Conservation (phyloP, 1,140 invertebrate species). For the Formica exsecta region DNA sequence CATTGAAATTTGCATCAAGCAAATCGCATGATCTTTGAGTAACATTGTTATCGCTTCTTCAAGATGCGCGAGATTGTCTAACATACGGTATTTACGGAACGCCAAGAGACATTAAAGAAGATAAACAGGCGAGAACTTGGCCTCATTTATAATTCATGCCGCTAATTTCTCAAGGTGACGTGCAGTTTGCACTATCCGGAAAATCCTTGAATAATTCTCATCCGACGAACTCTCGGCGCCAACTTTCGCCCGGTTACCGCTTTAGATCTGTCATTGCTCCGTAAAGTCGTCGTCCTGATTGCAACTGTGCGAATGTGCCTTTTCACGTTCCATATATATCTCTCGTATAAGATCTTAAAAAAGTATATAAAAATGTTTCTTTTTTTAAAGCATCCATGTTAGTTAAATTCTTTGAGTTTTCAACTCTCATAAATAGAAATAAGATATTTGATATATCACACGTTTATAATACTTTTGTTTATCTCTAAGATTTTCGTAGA, state of each 20-base stretch:
- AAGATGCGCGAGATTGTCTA: conserved; percentile 22
- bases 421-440: background rate
- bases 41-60: background rate
- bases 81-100: conserved; percentile 40
- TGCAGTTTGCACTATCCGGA: conserved; percentile 70
- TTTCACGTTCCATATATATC: background rate
- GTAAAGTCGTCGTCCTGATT: conserved; percentile 32
- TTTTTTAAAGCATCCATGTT: background rate
- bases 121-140: conserved; percentile 72
- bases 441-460: too few relatives aligned
- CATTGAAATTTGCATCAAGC: background rate
- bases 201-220: conserved; percentile 77
- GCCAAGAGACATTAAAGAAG: conserved; percentile 75
- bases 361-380: conserved; percentile 3
- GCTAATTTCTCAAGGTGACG: conserved; percentile 74
- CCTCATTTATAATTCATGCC: conserved; percentile 77
- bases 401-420: background rate
- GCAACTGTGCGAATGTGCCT: conserved; percentile 3
- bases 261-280: conserved; percentile 39
- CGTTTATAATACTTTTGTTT: background rate
- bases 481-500: background rate
- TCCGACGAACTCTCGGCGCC: conserved; percentile 60
- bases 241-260: conserved; percentile 59
- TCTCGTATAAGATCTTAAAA: background rate
- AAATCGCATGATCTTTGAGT: conserved; percentile 5